Conservation (phyloP, 2,113 vertebrate species). For the Phaethornis superciliosus region DNA sequence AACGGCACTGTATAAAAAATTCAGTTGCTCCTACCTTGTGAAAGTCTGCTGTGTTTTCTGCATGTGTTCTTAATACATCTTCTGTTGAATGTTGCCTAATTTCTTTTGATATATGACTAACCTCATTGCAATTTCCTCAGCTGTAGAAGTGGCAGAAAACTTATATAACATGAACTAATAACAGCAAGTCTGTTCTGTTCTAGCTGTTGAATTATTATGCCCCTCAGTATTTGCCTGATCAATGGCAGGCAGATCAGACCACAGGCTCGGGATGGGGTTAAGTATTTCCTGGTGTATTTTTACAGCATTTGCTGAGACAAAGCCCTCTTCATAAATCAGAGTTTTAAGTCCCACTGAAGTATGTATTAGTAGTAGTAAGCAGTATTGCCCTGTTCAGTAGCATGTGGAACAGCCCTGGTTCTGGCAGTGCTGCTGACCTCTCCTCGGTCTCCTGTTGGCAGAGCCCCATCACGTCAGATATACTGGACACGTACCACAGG, state of each 20-base stretch:
- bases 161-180: constrained; percentile 2
- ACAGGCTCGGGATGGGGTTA: background rate
- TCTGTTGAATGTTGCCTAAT: constrained; percentile 1
- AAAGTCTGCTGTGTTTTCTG: background rate
- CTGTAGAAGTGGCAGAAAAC: background rate
- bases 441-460: background rate
- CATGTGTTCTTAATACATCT: background rate
- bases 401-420: background rate
- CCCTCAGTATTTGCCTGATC: background rate
- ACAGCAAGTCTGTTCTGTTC: background rate
- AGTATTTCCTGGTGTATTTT: constrained; percentile 1
- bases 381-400: background rate
- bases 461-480: rapidly evolving
- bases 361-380: rapidly evolving
- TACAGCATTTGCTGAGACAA: background rate
- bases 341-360: background rate
- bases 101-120: constrained; percentile 57
- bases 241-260: background rate
- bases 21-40: background rate
- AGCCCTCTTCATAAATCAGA: background rate
- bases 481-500: background rate
- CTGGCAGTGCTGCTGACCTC: background rate
- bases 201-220: constrained; percentile 18
- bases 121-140: background rate
- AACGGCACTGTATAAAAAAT: background rate